Evolutionary conservation across 1,140 invertebrate genomes (phyloP).

Genomic region (Acyrthosiphon pisum): DNA sequence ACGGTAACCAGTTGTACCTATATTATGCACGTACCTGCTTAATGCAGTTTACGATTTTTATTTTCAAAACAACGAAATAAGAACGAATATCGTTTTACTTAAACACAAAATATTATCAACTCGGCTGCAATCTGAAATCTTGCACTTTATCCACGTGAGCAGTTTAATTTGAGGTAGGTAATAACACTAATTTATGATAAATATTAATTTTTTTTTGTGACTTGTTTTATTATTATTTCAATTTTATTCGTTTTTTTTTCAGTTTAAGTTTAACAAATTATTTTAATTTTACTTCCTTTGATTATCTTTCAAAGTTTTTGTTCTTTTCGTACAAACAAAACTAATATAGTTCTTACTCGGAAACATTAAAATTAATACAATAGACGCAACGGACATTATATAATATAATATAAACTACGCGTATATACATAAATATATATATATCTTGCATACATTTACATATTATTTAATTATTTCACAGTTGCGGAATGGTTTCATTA

Average conservation of each 20-base stretch:
- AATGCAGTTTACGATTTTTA: neutral
- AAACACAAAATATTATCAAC: neutral
- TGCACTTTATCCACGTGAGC: neutral
- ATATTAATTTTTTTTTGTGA: neutral
- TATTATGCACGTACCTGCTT: neutral
- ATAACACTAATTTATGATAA: neutral
- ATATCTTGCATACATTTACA: neutral
- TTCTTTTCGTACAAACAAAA: neutral
- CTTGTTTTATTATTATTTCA: neutral
- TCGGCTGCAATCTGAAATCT: neutral
- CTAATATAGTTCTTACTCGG: neutral
- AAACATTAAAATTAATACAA: neutral
- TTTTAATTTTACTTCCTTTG: slow-evolving; percentile 8
- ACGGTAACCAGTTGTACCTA: neutral
- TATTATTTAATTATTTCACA: neutral
- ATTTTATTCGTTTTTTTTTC: neutral
- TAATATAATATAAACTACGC: neutral
- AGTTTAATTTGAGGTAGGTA: neutral
- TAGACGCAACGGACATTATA: neutral
- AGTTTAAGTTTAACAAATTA: neutral
- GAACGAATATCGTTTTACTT: neutral
- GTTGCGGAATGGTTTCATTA: neutral
- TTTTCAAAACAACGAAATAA: neutral
- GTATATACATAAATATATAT: neutral
- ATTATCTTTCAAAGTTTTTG: neutral